Percentiles rank a stretch among this genome's conserved stretches.
Conservation (phyloP, 2,113 vertebrate genomes). For the Empidonax traillii region DNA sequence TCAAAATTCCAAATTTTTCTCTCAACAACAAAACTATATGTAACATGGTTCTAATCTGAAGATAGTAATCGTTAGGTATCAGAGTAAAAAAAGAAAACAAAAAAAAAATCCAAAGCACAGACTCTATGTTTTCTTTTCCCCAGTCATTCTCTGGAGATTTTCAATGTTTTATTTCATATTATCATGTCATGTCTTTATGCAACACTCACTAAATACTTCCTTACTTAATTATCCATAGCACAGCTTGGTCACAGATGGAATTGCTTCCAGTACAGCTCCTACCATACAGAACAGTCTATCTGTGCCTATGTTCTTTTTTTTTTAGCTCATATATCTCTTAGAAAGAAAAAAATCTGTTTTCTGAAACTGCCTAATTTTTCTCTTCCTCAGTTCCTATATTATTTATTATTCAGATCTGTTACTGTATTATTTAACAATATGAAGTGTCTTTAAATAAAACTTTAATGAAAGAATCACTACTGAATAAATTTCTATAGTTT, state of each 20-base stretch:
- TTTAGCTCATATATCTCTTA: neutral
- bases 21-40: neutral
- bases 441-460: neutral
- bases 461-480: neutral
- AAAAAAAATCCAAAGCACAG: rapidly evolving
- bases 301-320: neutral
- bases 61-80: neutral
- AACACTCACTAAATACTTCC: neutral
- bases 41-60: neutral
- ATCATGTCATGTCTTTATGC: neutral
- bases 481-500: neutral
- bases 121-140: neutral
- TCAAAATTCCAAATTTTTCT: neutral
- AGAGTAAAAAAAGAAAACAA: neutral
- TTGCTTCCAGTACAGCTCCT: neutral
- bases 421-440: neutral
- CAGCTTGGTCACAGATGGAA: neutral
- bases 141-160: neutral
- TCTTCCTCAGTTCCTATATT: neutral
- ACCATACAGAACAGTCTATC: neutral
- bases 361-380: neutral
- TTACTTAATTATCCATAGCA: neutral
- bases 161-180: neutral
- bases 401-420: neutral
- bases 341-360: neutral